Percentiles rank a stretch among this genome's conserved stretches.
Evolutionary conservation across 2,888 invertebrate species (phyloP).

Genomic region (Nomada ruficornis): DNA sequence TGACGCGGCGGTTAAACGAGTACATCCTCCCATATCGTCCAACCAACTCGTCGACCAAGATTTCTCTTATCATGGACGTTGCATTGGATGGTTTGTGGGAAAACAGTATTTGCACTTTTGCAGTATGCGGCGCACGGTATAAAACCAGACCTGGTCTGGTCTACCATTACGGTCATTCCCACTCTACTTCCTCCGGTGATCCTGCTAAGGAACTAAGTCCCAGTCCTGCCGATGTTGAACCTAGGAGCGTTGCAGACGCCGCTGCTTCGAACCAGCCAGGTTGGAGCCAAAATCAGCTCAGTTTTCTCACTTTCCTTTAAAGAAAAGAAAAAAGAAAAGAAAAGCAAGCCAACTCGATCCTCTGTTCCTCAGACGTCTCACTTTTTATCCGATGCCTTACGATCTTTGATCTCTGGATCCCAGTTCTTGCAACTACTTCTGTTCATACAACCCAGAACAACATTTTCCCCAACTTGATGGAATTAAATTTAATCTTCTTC

Average conservation of each 20-base stretch:
- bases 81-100: slow-evolving; percentile 83
- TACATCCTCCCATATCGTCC: slow-evolving; percentile 60
- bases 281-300: slow-evolving; percentile 86
- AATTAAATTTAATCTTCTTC: slow-evolving; percentile 49
- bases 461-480: slow-evolving; percentile 29
- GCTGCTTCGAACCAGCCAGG: slow-evolving; percentile 85
- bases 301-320: slow-evolving; percentile 84
- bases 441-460: slow-evolving; percentile 26
- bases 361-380: slow-evolving; percentile 16
- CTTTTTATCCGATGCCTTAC: slow-evolving; percentile 28
- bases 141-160: slow-evolving; percentile 98
- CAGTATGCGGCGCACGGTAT: slow-evolving; percentile 98
- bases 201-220: slow-evolving; percentile 85
- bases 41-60: slow-evolving; percentile 68
- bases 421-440: slow-evolving; percentile 30
- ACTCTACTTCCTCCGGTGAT: slow-evolving; percentile 86
- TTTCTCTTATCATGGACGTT: slow-evolving; percentile 79
- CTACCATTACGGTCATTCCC: slow-evolving; percentile 97
- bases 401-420: slow-evolving; percentile 36
- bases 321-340: slow-evolving; percentile 6
- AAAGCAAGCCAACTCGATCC: slow-evolving; percentile 14
- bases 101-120: slow-evolving; percentile 85
- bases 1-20: slow-evolving; percentile 51
- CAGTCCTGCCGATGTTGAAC: slow-evolving; percentile 84
- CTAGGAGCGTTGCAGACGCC: slow-evolving; percentile 84